Percentiles rank a stretch among this genome's conserved stretches.
These are phyloP conservation scores for Hypomesus transpacificus DNA, from an alignment of 2,113 vertebrate genomes.

Conservation along the genomic window DNA sequence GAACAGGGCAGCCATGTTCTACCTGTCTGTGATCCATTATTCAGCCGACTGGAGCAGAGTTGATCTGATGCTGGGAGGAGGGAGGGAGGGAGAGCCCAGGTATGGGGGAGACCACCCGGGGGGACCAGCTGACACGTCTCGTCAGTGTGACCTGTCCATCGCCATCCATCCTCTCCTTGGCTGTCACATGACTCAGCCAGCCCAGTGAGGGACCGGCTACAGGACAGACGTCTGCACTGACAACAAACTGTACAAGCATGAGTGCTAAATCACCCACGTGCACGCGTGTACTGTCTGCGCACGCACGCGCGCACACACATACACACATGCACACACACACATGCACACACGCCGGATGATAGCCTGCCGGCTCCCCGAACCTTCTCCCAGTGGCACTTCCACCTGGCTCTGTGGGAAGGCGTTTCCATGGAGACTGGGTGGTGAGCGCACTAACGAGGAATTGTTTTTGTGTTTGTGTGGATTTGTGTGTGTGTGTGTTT, in stretches of 20 bases:
- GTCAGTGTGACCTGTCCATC: conserved; percentile 22
- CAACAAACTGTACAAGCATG: neutral
- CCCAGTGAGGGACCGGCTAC: conserved; percentile 4
- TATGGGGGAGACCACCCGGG: conserved; percentile 9
- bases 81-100: neutral
- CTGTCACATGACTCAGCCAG: neutral
- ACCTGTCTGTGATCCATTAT: conserved; percentile 44
- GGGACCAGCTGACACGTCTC: conserved; percentile 28
- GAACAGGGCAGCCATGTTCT: conserved; percentile 23
- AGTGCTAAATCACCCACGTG: neutral
- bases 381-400: conserved; percentile 51
- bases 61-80: neutral
- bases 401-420: conserved; percentile 56
- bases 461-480: conserved; percentile 24
- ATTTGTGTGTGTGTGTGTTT: conserved; percentile 16
- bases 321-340: conserved; percentile 19
- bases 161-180: neutral
- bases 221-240: neutral
- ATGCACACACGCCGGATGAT: conserved; percentile 17
- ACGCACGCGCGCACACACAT: conserved; percentile 3
- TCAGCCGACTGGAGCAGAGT: conserved; percentile 14
- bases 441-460: conserved; percentile 53
- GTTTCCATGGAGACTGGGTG: conserved; percentile 72
- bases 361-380: conserved; percentile 54
- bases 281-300: neutral